phyloP scores from a whole-genome alignment of 2,113 vertebrate genomes.

The Glaucidium brasilianum region DNA sequence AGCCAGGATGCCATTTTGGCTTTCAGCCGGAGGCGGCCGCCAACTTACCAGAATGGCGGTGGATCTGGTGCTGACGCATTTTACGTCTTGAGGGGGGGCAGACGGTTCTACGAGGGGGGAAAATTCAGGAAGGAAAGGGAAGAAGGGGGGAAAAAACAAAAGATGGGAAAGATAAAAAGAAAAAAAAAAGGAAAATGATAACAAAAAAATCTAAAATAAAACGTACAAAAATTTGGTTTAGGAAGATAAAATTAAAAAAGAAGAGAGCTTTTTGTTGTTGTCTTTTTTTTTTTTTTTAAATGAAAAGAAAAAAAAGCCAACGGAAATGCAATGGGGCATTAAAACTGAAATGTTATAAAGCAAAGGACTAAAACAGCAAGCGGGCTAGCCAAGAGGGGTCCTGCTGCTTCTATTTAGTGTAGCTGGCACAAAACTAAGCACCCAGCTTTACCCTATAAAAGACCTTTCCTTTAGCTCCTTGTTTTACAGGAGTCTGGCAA shows the following conservation, averaged over 20 bases:
- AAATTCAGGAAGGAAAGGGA: constrained; percentile 50
- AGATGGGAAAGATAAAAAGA: constrained; percentile 92
- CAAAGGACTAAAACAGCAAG: background rate
- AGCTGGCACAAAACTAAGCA: background rate
- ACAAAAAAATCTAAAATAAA: constrained; percentile 83
- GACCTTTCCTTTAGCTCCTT: background rate
- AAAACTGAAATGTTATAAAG: constrained; percentile 29
- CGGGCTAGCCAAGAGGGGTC: constrained; percentile 62
- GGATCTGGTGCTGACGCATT: constrained; percentile 94
- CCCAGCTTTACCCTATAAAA: background rate
- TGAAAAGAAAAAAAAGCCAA: constrained; percentile 13
- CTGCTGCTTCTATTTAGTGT: background rate
- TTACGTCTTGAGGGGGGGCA: constrained; percentile 97
- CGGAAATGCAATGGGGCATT: background rate
- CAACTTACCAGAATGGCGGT: constrained; percentile 99
- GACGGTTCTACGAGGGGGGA: constrained; percentile 91
- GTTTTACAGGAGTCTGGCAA: background rate
- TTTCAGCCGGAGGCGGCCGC: constrained; percentile 88
- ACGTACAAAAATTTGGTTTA: constrained; percentile 70
- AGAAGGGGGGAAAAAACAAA: constrained; percentile 73
- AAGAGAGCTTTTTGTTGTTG: constrained; percentile 43
- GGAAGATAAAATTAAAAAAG: constrained; percentile 66
- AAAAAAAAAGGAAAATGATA: constrained; percentile 88
- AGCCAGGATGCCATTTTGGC: constrained; percentile 92
- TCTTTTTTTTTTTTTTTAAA: constrained; percentile 9